Evolutionary conservation across 1,140 invertebrate genomes (phyloP).

Genomic region (Brachionus manjavacas): DNA sequence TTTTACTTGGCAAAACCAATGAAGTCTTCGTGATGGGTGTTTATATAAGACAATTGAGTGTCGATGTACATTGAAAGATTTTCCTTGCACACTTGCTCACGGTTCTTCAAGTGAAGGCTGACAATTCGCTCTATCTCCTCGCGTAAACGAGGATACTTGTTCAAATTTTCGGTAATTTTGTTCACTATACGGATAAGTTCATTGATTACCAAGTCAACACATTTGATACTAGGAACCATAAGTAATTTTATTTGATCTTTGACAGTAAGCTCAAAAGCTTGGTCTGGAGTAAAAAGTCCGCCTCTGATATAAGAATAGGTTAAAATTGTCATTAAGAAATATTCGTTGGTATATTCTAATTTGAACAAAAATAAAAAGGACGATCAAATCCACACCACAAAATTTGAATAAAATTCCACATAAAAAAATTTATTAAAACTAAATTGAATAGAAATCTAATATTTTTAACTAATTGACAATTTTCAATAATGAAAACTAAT

Average conservation of each 20-base stretch:
- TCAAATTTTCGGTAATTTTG: conserved; percentile 88
- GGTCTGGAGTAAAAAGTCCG: conserved; percentile 97
- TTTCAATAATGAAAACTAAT: too few species aligned
- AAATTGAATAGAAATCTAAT: too few species aligned
- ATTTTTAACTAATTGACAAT: too few species aligned
- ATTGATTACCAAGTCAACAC: conserved; percentile 88
- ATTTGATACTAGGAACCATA: conserved; percentile 94
- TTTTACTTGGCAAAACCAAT: conserved; percentile 51
- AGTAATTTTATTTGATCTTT: conserved; percentile 94
- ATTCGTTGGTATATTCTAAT: too few species aligned
- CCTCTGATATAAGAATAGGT: conserved; percentile 60
- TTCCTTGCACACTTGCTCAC: conserved; percentile 90
- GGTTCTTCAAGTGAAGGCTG: conserved; percentile 80
- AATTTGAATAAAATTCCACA: too few species aligned
- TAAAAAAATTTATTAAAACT: too few species aligned
- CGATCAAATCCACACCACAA: too few species aligned
- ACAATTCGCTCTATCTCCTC: conserved; percentile 98
- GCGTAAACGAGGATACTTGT: conserved; percentile 85
- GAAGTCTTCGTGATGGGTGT: conserved; percentile 99
- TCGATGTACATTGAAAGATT: conserved; percentile 88
- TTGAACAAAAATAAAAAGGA: too few species aligned
- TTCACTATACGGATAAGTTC: conserved; percentile 91
- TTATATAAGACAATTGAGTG: conserved; percentile 98
- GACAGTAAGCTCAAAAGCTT: conserved; percentile 99
- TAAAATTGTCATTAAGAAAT: neutral